Base-by-base conservation (phyloP, 2,888 invertebrate species). In the Stomorhina lunata region DNA sequence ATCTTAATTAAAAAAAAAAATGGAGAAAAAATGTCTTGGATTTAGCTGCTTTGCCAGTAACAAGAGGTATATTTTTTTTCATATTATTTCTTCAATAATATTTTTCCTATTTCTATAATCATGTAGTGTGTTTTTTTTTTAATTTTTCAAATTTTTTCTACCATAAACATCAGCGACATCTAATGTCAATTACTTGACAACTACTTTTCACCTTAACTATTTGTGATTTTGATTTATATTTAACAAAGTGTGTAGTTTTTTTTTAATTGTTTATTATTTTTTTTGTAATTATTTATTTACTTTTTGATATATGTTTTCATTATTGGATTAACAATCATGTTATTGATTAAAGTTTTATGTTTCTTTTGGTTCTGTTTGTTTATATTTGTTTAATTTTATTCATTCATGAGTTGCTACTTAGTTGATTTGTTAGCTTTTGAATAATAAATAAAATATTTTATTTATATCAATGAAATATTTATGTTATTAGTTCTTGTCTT, bases 1-100 rank as follows among this genome's bases (percentile, higher is more conserved):
- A 76, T 75, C 83, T 81, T 84, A 81, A 84, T 78, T 81, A 76
- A 83, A 84, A 83, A 71, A 83, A 45, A 45, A 43, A 80, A 57
- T 65, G 27, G 71, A 75, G n/a, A 71, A 48, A 65, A 84, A 80
- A 69, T 37, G 40, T 65, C 48, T 53, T 50, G 45, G 40, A 55
- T 61, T 53, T 69, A 40, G 22, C 12, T 34, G 15, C 57, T 68
- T 57, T 25, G 29, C 37, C 37, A 63, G 25, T 53, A 50, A 29
- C 40, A 55, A 0, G 12, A 2, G 15, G 25, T 71, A 63, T 81
- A 2, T 59, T 61, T n/a, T 71, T 68, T 45, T 55, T 37, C 57
- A 50, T 43, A 69, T 66, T 79, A 29, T 63, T 43, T 57, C 40
- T 76, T 50, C 45, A 43, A 48, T 61, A 55, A 78, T 82, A 15